Evolutionary conservation across 2,797 vertebrate genomes (phyloP).

Genomic region (Hoplostethus mediterraneus): DNA sequence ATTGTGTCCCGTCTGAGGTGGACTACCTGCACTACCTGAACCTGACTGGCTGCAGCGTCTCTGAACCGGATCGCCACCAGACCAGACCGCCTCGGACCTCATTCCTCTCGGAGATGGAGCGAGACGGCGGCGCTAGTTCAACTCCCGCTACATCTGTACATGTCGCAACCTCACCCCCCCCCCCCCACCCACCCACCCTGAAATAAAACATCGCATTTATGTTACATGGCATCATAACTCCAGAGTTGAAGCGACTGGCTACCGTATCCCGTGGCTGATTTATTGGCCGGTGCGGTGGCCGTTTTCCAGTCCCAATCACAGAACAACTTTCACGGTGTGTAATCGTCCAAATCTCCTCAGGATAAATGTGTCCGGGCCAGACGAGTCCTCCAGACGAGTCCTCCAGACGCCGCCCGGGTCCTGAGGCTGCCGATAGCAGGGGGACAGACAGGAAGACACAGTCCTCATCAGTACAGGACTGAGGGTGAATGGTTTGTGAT

Average conservation of each 20-base stretch:
- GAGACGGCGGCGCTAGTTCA: not conserved
- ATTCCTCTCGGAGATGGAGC: not conserved
- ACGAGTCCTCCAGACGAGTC: not conserved
- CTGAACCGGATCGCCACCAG: no score
- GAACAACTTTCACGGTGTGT: conserved; percentile 58
- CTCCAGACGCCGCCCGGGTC: no score
- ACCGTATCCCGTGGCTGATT: conserved; percentile 52
- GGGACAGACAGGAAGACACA: no score
- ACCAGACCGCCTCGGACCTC: no score
- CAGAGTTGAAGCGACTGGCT: conserved; percentile 46
- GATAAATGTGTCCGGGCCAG: conserved; percentile 62
- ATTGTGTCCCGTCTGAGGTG: not conserved
- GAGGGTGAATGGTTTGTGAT: no score
- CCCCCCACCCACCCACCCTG: not conserved
- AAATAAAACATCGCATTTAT: conserved; percentile 31
- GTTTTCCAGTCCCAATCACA: conserved; percentile 66
- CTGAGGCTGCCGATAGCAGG: no score
- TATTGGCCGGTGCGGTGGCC: conserved; percentile 53
- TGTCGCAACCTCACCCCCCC: not conserved
- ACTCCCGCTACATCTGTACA: not conserved
- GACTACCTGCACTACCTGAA: not conserved
- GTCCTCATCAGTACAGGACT: no score
- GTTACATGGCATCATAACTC: conserved; percentile 26
- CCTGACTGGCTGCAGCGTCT: no score
- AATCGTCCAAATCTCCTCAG: conserved; percentile 72